Evolutionary conservation across 53 echinoderm and acorn worm genomes (phyloP), one percentile per base, ranked within the genome.

Genomic region (Patiria pectinifera): DNA sequence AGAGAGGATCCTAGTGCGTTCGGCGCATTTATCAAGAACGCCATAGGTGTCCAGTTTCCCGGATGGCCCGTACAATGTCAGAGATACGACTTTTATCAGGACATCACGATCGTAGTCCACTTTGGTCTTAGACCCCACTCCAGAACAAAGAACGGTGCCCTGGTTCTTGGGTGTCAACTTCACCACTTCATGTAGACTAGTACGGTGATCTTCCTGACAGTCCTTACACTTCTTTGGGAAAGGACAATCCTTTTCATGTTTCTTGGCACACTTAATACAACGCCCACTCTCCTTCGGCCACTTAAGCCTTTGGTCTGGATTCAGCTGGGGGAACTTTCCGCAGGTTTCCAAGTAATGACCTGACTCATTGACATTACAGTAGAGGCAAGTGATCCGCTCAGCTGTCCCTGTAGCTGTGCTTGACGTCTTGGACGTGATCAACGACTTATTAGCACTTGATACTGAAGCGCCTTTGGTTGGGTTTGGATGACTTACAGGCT

Each of bases 121-220:
- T 24, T 77, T 89, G 59, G 89, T 14, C 15, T 74, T 76, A 5
- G 78, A 89, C 35, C 58, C 76, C 75, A 89, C 63, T 78, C 89
- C 62, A 78, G 80, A 78, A 60, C 89, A 89, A 16, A 89, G n/a
- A 58, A 78, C 78, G 45, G 89, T 89, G 22, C 74, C 74, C 76
- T 45, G 76, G 74, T 4, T 87, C 44, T 61, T 75, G 80, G 58
- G 58, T 35, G 61, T 9, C 7, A 59, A 25, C 45, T 89, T 77
- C 15, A 58, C 80, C 80, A 89, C 89, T 79, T 89, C 80, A 80
- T 89, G 89, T 61, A 89, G 89, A 76, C 89, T 89, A 60, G 61
- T 75, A 35, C 62, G 61, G 89, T 89, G 89, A 48, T 89, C 49
- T 62, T 89, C 80, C 63, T 89, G 76, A n/a, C 78, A 89, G 12